Percentiles rank a stretch among this genome's conserved stretches.
Evolutionary conservation across 1,140 invertebrate species (phyloP).

Genomic region (Microplitis demolitor): DNA sequence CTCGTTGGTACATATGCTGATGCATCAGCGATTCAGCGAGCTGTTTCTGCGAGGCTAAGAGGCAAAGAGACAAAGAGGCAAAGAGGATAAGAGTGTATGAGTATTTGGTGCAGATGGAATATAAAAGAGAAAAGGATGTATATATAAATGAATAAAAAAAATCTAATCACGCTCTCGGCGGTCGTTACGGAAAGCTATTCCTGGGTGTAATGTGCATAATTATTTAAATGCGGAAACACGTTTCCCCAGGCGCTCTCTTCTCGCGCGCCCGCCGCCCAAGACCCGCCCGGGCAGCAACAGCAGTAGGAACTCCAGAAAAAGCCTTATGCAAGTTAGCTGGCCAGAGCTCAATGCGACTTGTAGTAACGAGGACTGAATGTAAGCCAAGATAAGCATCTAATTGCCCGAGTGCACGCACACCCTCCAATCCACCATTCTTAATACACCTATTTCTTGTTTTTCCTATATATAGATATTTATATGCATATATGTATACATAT

Average conservation of each 20-base stretch:
- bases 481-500: background rate
- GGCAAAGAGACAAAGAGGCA: background rate
- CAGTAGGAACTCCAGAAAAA: too few species aligned
- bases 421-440: constrained; percentile 20
- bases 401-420: constrained; percentile 31
- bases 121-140: constrained; percentile 1
- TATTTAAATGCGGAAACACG: constrained; percentile 36
- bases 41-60: background rate
- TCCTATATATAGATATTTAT: too few species aligned
- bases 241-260: constrained; percentile 20
- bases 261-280: constrained; percentile 5
- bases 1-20: too few species aligned
- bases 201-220: constrained; percentile 34
- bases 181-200: constrained; percentile 22
- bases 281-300: background rate
- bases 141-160: constrained; percentile 11
- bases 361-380: constrained; percentile 29
- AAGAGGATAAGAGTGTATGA: too few species aligned
- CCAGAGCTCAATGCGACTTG: constrained; percentile 19
- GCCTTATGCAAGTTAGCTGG: too few species aligned
- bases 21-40: too few species aligned
- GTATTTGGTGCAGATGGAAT: background rate
- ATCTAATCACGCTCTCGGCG: constrained; percentile 17
- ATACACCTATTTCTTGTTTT: background rate
- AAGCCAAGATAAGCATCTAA: constrained; percentile 33